phyloP scores from a whole-genome alignment of 1,140 invertebrate species.

The Pseudachorutes palmiensis region DNA sequence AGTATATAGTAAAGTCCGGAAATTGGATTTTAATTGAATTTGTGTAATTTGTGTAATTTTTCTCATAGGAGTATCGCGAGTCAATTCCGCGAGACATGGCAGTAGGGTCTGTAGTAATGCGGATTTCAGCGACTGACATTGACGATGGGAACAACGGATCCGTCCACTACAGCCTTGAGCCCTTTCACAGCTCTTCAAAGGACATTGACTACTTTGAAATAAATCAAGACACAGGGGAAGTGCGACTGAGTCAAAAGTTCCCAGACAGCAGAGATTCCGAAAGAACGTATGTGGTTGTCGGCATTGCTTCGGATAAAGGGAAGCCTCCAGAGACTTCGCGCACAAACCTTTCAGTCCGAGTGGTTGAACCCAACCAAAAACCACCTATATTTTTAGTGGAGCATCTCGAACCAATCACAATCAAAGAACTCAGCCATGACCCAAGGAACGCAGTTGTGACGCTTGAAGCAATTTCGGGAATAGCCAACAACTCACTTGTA shows the following conservation, averaged over 20 bases:
- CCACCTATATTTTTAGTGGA: constrained; percentile 60
- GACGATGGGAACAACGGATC: constrained; percentile 77
- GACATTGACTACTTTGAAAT: constrained; percentile 67
- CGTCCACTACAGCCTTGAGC: constrained; percentile 55
- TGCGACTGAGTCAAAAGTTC: constrained; percentile 62
- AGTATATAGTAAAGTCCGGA: too few relatives aligned
- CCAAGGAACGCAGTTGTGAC: constrained; percentile 58
- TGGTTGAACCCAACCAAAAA: constrained; percentile 80
- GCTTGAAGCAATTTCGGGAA: constrained; percentile 53
- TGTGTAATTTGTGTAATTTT: too few relatives aligned
- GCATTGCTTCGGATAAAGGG: constrained; percentile 67
- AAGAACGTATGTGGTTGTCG: constrained; percentile 61
- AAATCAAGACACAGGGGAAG: constrained; percentile 65
- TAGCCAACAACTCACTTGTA: constrained; percentile 58
- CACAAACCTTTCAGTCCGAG: constrained; percentile 68
- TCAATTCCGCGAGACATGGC: constrained; percentile 64
- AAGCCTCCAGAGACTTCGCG: constrained; percentile 51
- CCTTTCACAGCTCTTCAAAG: constrained; percentile 43
- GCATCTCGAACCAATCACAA: constrained; percentile 52
- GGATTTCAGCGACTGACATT: constrained; percentile 77
- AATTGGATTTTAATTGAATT: too few relatives aligned
- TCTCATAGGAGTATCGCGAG: constrained; percentile 58
- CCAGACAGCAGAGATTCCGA: constrained; percentile 47
- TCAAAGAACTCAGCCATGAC: constrained; percentile 64
- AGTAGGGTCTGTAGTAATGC: constrained; percentile 64